phyloP scores from a whole-genome alignment of 23 tunicate genomes.

The Halocynthia roretzi region DNA sequence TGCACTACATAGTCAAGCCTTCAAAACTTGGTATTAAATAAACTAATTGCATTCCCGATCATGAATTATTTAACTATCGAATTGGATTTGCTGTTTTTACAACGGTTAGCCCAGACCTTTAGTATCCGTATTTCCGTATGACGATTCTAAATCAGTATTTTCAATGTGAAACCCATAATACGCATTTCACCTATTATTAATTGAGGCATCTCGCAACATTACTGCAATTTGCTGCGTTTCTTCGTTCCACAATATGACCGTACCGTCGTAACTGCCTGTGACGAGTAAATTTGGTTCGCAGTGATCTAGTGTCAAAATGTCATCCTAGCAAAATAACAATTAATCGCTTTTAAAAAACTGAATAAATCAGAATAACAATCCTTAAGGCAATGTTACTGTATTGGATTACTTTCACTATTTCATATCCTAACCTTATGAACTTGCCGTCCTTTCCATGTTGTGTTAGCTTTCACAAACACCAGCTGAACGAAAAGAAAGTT shows the following conservation, averaged over 20 bases:
- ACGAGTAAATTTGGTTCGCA: constrained; percentile 68
- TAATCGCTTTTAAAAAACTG: neutral
- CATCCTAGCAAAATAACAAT: constrained; percentile 35
- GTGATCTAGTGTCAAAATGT: constrained; percentile 61
- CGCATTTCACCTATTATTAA: no score
- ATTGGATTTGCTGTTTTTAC: no score
- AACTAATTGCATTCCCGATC: no score
- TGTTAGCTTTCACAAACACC: constrained; percentile 34
- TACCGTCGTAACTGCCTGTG: constrained; percentile 94
- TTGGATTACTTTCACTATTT: neutral
- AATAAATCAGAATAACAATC: neutral
- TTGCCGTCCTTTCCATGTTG: constrained; percentile 83
- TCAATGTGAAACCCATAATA: no score
- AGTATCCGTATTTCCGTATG: no score
- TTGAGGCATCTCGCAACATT: constrained; percentile 28
- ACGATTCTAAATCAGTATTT: no score
- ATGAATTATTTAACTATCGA: no score
- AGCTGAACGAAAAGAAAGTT: constrained; percentile 19
- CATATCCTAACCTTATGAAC: constrained; percentile 51
- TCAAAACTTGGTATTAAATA: no score
- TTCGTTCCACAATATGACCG: constrained; percentile 84
- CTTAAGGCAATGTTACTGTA: neutral
- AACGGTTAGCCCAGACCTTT: no score
- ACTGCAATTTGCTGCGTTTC: constrained; percentile 72
- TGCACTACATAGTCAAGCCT: no score